Evolutionary conservation across 2,797 vertebrate species (phyloP), one percentile per base, ranked within the genome.

Genomic region (Neomorphus geoffroyi): DNA sequence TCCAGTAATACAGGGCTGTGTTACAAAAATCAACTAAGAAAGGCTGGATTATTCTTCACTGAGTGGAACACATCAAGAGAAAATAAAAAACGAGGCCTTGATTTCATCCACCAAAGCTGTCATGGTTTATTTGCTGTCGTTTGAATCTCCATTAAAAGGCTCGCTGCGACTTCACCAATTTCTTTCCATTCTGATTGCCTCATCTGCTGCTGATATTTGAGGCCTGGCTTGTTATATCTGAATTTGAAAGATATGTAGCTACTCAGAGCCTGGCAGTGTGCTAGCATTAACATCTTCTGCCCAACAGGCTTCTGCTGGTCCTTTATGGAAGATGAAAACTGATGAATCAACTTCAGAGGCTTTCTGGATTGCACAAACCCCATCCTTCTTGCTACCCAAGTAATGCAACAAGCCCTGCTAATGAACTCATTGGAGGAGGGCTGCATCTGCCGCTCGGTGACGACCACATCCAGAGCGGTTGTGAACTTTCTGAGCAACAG

Each of bases 311-410:
- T 94, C 93, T 94, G 75, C 72, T 45, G 71, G 75, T 81, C 78
- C 86, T 95, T 95, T 92, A 82, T 65, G 54, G 88, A 93, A 94
- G 90, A 96, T 86, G 60, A 96, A 95, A 96, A 89, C 7, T 39
- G 73, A 94, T 92, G 78, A 95, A 94, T 94, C 80, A 77, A 74
- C 91, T 95, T 95, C 89, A 94, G 92, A 94, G 92, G 75, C 67
- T 92, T 94, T 79, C 61, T 32, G 67, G 80, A 67, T 64, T 89
- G 60, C 67, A 87, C 65, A 88, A 96, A 95, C 14, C 43, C 43
- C 61, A 60, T 84, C 64, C 62, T 93, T 80, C 84, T 92, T 92
- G 26, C 70, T 77, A 37, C 74, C 54, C 90, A 84, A 86, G 84
- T 50, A 73, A 94, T 93, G 90, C 48, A 66, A 80, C 69, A 78